These are phyloP conservation scores for Myotis vivesi DNA, from an alignment of 2,797 vertebrate species.

Conservation along the genomic window DNA sequence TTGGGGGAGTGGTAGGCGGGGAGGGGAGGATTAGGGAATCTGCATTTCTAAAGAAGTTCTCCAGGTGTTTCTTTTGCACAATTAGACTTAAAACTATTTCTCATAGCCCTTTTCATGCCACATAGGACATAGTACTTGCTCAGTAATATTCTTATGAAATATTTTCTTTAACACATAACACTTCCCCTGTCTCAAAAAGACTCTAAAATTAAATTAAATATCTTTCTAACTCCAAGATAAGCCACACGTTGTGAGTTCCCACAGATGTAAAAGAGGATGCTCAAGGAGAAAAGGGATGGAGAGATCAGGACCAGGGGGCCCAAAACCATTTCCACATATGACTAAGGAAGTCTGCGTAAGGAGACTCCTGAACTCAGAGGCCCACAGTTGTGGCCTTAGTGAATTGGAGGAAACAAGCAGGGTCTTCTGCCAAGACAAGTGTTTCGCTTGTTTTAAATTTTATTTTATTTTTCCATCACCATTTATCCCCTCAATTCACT, in stretches of 20 bases:
- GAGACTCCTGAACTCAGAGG: background rate
- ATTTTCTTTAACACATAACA: constrained; percentile 18
- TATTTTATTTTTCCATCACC: no score
- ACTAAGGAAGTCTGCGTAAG: background rate
- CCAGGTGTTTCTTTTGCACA: background rate
- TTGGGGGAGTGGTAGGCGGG: background rate
- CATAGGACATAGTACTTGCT: background rate
- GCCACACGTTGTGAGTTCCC: background rate
- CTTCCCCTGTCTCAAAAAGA: background rate
- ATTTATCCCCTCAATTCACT: no score
- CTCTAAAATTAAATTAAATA: background rate
- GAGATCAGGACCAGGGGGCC: background rate
- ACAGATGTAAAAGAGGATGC: background rate
- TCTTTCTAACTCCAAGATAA: background rate
- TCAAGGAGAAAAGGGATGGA: background rate
- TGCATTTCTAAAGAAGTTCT: constrained; percentile 8
- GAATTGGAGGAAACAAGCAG: background rate
- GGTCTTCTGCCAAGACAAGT: background rate
- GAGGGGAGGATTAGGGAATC: background rate
- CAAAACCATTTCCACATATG: background rate
- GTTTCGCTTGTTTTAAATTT: no score
- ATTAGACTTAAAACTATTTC: background rate
- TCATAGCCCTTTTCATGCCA: background rate
- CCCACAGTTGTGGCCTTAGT: background rate
- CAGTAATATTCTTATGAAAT: background rate